A percentile compares a stretch with the other conserved stretches of the same genome.
phyloP scores from a whole-genome alignment of 2,797 vertebrate species.

The Leucoraja ocellata region DNA sequence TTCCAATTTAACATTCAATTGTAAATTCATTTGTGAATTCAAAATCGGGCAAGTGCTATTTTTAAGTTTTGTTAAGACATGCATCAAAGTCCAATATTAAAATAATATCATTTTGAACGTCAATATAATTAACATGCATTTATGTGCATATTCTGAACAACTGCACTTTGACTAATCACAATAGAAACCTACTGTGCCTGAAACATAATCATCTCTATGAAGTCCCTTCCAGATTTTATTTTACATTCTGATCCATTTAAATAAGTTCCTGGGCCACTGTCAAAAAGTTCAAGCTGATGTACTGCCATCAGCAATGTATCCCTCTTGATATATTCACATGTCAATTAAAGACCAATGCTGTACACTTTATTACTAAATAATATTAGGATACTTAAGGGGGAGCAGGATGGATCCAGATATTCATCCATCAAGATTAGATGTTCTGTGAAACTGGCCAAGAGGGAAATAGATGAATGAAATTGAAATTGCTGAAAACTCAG shows the following conservation, averaged over 20 bases:
- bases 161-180: background rate
- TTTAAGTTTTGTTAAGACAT: background rate
- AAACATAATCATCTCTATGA: slow-evolving; percentile 25
- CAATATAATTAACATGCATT: background rate
- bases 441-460: background rate
- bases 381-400: background rate
- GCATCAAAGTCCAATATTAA: background rate
- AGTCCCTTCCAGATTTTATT: slow-evolving; percentile 33
- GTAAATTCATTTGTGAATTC: too few species aligned
- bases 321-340: background rate
- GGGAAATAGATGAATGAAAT: background rate
- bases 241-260: slow-evolving; percentile 31
- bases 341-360: background rate
- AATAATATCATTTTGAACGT: background rate
- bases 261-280: slow-evolving; percentile 12
- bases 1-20: too few species aligned
- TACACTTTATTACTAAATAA: background rate
- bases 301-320: background rate
- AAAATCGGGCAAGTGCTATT: background rate
- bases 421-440: background rate
- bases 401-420: background rate
- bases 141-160: background rate
- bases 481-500: too few species aligned
- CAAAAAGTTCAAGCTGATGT: too few species aligned
- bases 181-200: background rate